phyloP scores from a whole-genome alignment of 1,140 invertebrate genomes.

The Drosophila orena region DNA sequence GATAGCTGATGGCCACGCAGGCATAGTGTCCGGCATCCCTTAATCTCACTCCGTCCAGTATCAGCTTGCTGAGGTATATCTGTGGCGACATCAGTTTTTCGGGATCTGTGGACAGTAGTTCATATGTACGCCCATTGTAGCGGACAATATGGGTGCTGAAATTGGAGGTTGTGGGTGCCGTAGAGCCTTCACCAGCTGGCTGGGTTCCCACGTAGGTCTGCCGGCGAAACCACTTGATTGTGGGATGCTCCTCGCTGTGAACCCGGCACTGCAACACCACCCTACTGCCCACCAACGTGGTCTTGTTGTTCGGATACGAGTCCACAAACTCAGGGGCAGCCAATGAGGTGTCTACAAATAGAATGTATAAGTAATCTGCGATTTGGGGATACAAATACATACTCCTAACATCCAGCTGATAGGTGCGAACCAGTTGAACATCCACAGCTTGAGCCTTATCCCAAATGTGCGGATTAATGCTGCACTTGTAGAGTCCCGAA shows the following conservation, averaged over 20 bases:
- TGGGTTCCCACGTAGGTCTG: constrained; percentile 18
- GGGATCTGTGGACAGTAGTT: constrained; percentile 53
- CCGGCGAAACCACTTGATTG: constrained; percentile 78
- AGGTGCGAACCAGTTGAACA: constrained; percentile 75
- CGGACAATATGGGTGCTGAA: constrained; percentile 72
- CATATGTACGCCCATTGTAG: constrained; percentile 74
- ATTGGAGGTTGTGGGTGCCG: constrained; percentile 26
- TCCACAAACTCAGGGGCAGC: constrained; percentile 76
- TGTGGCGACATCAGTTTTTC: constrained; percentile 70
- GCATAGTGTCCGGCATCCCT: constrained; percentile 75
- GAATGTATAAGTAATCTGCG: too few relatives aligned
- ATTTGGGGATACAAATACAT: constrained; percentile 4
- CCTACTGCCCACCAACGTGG: constrained; percentile 44
- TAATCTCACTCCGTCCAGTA: constrained; percentile 64
- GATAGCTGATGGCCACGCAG: constrained; percentile 77
- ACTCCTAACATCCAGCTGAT: constrained; percentile 80
- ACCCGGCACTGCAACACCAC: constrained; percentile 80
- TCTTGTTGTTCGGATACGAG: constrained; percentile 71
- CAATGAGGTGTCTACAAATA: constrained; percentile 58
- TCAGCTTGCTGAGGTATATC: constrained; percentile 79
- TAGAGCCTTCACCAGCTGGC: constrained; percentile 13
- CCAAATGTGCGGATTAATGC: constrained; percentile 64
- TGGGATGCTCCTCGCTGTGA: constrained; percentile 74
- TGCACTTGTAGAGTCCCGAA: constrained; percentile 81
- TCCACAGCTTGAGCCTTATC: constrained; percentile 57